Evolutionary conservation across 2,888 invertebrate genomes (phyloP).

Genomic region (Malthinus seriepunctatus): DNA sequence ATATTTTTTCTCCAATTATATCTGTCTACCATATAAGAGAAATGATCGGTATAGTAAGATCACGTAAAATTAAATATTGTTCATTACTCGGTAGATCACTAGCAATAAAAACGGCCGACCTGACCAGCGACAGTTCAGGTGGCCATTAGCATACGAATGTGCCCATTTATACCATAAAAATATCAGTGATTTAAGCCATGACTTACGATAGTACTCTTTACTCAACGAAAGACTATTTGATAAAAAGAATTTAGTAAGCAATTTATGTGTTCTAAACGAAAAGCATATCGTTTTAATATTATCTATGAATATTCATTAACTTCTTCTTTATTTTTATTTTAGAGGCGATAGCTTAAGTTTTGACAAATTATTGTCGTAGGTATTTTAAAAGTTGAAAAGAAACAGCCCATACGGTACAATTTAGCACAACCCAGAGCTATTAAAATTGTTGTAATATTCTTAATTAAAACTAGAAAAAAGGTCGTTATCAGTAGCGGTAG

Average conservation of each 20-base stretch:
- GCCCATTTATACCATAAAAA: conserved; percentile 37
- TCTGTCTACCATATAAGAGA: conserved; percentile 26
- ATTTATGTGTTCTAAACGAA: conserved; percentile 30
- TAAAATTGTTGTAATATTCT: no score
- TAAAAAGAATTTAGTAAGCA: conserved; percentile 32
- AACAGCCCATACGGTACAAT: no score
- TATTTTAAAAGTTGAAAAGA: no score
- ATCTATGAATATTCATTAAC: conserved; percentile 22
- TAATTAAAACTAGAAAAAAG: no score
- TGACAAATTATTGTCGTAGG: no score
- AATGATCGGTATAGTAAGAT: conserved; percentile 22
- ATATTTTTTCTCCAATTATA: conserved; percentile 11
- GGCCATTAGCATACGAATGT: conserved; percentile 39
- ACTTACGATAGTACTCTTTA: conserved; percentile 31
- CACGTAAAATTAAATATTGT: conserved; percentile 30
- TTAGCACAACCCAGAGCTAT: no score
- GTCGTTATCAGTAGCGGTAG: no score
- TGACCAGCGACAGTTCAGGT: conserved; percentile 35
- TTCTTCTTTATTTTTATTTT: not conserved
- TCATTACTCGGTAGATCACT: conserved; percentile 32
- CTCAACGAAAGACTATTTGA: conserved; percentile 34
- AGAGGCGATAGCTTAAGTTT: no score
- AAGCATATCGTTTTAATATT: conserved; percentile 15
- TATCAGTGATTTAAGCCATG: conserved; percentile 34
- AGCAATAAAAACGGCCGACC: conserved; percentile 32